Percentiles rank a stretch among this genome's conserved stretches.
Conservation (phyloP, 1,140 invertebrate genomes). For the Hetaerina americana region DNA sequence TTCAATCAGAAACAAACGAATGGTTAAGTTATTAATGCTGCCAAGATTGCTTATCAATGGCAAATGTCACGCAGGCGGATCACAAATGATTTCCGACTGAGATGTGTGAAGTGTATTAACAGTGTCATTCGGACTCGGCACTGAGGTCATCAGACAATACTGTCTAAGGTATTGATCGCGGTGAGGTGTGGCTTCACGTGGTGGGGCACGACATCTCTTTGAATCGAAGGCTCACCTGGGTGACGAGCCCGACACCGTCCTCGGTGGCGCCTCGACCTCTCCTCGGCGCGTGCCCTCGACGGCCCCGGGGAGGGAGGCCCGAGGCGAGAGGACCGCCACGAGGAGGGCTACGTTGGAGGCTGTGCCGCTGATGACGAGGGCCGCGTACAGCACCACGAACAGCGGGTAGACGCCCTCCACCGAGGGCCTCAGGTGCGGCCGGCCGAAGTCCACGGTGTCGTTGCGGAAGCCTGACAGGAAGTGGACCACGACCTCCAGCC, state of each 20-base stretch:
- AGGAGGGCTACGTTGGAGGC: conserved; percentile 43
- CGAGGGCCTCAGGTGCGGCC: conserved; percentile 30
- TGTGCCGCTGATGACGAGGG: conserved; percentile 40
- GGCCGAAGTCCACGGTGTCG: conserved; percentile 27
- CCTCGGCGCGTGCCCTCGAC: too few species aligned
- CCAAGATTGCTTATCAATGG: too few species aligned
- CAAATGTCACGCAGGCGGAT: too few species aligned
- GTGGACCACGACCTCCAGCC: conserved; percentile 20
- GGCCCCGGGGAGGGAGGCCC: conserved; percentile 28
- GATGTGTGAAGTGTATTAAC: too few species aligned
- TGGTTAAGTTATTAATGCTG: too few species aligned
- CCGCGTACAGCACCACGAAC: conserved; percentile 47
- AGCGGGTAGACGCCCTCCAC: conserved; percentile 42
- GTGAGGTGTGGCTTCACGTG: too few species aligned
- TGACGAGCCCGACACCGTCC: neutral
- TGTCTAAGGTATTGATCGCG: too few species aligned
- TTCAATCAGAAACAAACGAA: too few species aligned
- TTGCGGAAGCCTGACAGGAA: conserved; percentile 24
- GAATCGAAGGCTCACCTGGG: neutral
- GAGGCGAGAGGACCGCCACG: conserved; percentile 40
- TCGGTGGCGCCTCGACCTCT: neutral
- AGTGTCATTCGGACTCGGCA: too few species aligned
- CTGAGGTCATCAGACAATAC: too few species aligned
- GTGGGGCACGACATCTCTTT: too few species aligned
- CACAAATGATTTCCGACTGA: too few species aligned